Conservation (phyloP, 2,113 vertebrate genomes). For the Semnopithecus entellus region DNA sequence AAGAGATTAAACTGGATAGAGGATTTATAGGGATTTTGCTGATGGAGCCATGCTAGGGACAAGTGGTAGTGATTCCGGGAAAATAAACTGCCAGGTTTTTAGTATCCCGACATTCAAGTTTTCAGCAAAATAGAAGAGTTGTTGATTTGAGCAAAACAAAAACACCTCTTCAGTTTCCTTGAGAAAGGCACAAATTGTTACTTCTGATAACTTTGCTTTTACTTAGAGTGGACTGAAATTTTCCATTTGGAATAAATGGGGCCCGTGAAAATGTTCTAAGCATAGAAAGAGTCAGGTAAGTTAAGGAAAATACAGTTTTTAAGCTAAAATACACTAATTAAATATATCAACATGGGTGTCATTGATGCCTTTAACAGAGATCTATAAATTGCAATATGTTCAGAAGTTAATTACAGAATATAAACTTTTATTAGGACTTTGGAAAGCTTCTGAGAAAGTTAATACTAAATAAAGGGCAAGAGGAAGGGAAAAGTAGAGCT, state of each 20-base stretch:
- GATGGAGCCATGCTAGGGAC: background rate
- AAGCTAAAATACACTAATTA: background rate
- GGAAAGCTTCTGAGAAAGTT: background rate
- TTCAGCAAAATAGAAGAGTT: background rate
- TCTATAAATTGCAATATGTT: background rate
- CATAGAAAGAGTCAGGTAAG: background rate
- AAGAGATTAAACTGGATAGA: conserved; percentile 18
- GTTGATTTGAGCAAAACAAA: conserved; percentile 7
- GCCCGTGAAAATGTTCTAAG: background rate
- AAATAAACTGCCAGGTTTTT: background rate
- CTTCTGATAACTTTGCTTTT: background rate
- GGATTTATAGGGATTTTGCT: conserved; percentile 12
- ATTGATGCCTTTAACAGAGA: background rate
- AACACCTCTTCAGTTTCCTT: background rate
- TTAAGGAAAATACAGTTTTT: background rate
- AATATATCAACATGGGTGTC: background rate
- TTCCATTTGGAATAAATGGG: background rate
- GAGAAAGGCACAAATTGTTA: background rate
- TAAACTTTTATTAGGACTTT: background rate
- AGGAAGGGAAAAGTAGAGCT: background rate
- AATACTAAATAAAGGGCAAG: background rate
- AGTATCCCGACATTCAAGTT: background rate
- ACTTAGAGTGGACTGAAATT: background rate
- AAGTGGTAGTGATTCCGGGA: background rate
- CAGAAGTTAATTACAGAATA: background rate